Evolutionary conservation across 2,113 vertebrate genomes (phyloP).

Genomic region (Ciconia stormi): DNA sequence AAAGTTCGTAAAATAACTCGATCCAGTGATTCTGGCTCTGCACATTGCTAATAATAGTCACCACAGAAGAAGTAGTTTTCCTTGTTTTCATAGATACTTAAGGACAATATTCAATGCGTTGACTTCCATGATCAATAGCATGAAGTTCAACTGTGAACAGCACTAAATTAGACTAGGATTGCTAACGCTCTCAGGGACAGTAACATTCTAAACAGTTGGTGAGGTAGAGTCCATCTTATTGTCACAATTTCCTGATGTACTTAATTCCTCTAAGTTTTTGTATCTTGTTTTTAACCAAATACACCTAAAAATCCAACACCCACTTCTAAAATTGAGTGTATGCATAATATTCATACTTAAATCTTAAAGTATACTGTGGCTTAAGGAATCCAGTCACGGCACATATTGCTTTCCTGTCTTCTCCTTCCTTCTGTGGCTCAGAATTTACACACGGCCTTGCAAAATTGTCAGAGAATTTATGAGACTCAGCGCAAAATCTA

Average conservation of each 20-base stretch:
- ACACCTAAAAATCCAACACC: background rate
- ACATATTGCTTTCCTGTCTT: background rate
- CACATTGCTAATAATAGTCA: background rate
- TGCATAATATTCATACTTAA: background rate
- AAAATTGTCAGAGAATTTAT: conserved; percentile 52
- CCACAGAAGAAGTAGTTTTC: background rate
- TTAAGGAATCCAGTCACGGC: background rate
- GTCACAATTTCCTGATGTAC: background rate
- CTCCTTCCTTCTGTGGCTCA: background rate
- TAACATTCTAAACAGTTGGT: background rate
- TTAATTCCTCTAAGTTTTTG: background rate
- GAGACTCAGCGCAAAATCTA: conserved; percentile 42
- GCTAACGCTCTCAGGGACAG: background rate
- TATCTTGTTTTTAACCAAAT: background rate
- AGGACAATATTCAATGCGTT: background rate
- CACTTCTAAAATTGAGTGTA: background rate
- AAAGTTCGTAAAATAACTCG: background rate
- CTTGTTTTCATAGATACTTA: background rate
- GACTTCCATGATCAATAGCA: background rate
- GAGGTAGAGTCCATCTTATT: background rate
- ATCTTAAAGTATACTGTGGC: background rate
- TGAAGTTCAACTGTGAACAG: background rate
- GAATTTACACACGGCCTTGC: conserved; percentile 43
- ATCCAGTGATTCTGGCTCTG: conserved; percentile 1
- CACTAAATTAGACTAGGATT: background rate